Base-by-base conservation (phyloP, 2,113 vertebrate genomes). In the Plectropomus leopardus region DNA sequence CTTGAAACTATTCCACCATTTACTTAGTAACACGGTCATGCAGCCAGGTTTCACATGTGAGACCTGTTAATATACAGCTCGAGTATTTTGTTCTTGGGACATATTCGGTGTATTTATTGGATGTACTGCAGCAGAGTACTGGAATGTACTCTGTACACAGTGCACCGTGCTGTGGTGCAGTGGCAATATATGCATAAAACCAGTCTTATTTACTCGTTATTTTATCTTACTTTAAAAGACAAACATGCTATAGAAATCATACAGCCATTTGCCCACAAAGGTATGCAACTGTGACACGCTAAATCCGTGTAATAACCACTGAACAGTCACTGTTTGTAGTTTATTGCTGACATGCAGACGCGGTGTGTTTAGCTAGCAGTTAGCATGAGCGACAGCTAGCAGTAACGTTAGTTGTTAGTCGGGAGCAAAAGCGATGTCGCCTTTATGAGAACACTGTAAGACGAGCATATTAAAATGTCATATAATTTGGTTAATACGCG, bases 401-500 rank as follows among this genome's bases (percentile, higher is more conserved):
- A 10, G 32, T 14, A 2, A 6, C 23, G 48, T 73, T 44, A 75
- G 44, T 5, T 61, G 57, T 54, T 61, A 1, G 9, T 0, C 23
- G 0, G 3, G 5, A 36, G 2, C 6, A 1, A 15, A 9, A 48
- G 4, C 44, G 17, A 5, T 1, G 19, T 1, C 0, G 14, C 55
- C 45, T 50, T 36, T n/a, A 9, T 10, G 0, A 34, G 10, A 69
- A 36, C 19, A 13, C 4, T 2, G 4, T 23, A 7, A 16, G 3
- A 21, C 19, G 7, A 8, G 40, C 0, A 14, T 5, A 40, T 23
- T 13, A 16, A 0, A 51, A 24, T 0, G 26, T 15, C 2, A 0
- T 4, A 14, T 1, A 2, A 10, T 17, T 0, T 48, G 1, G 2
- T 4, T 13, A 3, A 16, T 0, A 15, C 0, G 3, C 36, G 1